phyloP scores from a whole-genome alignment of 2,888 invertebrate genomes.

The Cephus rjabovi region DNA sequence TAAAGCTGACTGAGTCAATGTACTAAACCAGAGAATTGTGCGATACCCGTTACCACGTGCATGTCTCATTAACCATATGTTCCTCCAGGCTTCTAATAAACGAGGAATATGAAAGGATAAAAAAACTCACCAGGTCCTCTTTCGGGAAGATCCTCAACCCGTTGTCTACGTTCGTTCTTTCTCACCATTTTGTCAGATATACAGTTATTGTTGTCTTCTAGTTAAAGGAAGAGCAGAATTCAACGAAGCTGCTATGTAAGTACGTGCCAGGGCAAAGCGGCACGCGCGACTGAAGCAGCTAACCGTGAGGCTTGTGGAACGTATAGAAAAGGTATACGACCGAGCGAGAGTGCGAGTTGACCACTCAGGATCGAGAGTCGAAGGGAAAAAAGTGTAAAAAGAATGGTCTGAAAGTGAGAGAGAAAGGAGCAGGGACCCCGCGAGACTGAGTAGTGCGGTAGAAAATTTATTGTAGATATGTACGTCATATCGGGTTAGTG shows the following conservation, averaged over 20 bases:
- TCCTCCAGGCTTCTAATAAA: not conserved
- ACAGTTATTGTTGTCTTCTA: not conserved
- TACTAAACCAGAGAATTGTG: not conserved
- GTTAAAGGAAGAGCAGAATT: not conserved
- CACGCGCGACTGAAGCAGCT: conserved; percentile 25
- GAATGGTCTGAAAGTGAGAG: not conserved
- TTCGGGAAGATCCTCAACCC: conserved; percentile 65
- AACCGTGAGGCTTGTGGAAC: not conserved
- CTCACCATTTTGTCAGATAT: conserved; percentile 61
- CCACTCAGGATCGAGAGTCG: not conserved
- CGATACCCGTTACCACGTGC: not conserved
- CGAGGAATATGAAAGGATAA: not conserved
- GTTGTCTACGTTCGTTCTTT: conserved; percentile 57
- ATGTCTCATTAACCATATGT: not conserved
- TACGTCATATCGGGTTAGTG: not conserved
- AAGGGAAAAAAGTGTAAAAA: conserved; percentile 2
- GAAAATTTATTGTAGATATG: not conserved
- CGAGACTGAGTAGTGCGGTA: not conserved
- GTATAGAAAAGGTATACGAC: conserved; percentile 14
- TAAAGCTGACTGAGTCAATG: not conserved
- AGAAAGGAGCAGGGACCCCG: not conserved
- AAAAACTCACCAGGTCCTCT: conserved; percentile 69
- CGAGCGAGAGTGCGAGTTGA: conserved; percentile 4
- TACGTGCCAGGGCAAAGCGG: conserved; percentile 25
- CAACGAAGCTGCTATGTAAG: conserved; percentile 8